phyloP scores from a whole-genome alignment of 2,113 vertebrate species.

The Numenius arquata region DNA sequence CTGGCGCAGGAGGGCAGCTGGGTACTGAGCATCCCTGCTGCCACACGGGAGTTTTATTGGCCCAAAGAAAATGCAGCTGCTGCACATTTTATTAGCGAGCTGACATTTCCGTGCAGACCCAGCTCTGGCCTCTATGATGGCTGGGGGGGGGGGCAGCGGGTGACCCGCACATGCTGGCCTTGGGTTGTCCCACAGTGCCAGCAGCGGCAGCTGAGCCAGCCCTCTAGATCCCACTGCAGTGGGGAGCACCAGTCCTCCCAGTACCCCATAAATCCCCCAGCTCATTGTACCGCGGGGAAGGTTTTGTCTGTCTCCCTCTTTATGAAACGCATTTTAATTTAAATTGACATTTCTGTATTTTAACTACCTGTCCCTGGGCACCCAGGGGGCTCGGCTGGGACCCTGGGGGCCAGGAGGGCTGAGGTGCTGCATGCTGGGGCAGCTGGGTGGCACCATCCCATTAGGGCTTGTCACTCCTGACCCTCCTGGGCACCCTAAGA shows the following conservation, averaged over 20 bases:
- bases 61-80: not conserved
- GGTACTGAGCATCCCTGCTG: not conserved
- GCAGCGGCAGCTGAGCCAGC: accelerated
- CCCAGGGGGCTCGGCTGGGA: not conserved
- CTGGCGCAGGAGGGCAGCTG: not conserved
- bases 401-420: accelerated
- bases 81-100: not conserved
- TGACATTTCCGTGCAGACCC: not conserved
- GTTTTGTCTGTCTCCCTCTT: not conserved
- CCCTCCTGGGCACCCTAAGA: not conserved
- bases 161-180: accelerated
- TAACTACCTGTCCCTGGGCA: not conserved
- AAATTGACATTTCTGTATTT: slow-evolving; percentile 19
- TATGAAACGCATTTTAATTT: slow-evolving; percentile 26
- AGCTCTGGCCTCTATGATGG: not conserved
- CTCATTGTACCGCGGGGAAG: not conserved
- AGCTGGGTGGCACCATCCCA: not conserved
- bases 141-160: accelerated
- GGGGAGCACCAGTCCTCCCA: not conserved
- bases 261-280: not conserved
- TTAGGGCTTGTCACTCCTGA: accelerated
- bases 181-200: accelerated
- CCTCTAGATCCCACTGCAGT: not conserved
- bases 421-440: not conserved
- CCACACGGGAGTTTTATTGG: not conserved